Evolutionary conservation across 2,113 vertebrate species (phyloP).

Genomic region (Chaetodon auriga): DNA sequence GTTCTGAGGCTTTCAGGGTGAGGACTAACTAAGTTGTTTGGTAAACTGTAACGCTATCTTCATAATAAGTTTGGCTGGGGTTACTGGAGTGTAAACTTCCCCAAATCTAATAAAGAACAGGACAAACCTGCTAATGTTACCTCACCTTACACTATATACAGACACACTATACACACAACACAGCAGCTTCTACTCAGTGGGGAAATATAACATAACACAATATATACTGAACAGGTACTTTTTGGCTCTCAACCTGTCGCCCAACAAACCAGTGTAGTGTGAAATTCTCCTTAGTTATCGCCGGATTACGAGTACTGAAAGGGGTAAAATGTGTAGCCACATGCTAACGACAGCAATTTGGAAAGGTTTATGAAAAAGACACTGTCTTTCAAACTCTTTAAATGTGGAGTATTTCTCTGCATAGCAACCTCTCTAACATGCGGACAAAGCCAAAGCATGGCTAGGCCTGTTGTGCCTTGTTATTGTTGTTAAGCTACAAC

Average conservation of each 20-base stretch:
- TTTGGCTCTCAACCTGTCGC: no score
- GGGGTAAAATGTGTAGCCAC: background rate
- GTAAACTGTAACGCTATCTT: background rate
- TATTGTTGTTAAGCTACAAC: no score
- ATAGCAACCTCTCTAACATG: no score
- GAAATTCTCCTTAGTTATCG: no score
- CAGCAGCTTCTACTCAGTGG: no score
- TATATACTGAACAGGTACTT: no score
- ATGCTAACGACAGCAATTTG: background rate
- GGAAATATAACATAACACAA: background rate
- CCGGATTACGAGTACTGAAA: background rate
- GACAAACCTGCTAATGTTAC: background rate
- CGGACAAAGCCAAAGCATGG: no score
- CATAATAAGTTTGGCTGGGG: constrained; percentile 1
- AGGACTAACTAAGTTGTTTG: background rate
- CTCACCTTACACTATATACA: background rate
- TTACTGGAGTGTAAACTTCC: constrained; percentile 9
- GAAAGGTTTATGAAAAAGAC: no score
- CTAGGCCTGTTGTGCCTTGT: no score
- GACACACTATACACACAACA: background rate
- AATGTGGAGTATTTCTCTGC: no score
- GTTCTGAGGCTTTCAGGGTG: background rate
- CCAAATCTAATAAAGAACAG: constrained; percentile 5
- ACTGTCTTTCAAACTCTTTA: no score
- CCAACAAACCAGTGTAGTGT: no score